Evolutionary conservation across 2,888 invertebrate genomes (phyloP).

Genomic region (Sisyra terminalis): DNA sequence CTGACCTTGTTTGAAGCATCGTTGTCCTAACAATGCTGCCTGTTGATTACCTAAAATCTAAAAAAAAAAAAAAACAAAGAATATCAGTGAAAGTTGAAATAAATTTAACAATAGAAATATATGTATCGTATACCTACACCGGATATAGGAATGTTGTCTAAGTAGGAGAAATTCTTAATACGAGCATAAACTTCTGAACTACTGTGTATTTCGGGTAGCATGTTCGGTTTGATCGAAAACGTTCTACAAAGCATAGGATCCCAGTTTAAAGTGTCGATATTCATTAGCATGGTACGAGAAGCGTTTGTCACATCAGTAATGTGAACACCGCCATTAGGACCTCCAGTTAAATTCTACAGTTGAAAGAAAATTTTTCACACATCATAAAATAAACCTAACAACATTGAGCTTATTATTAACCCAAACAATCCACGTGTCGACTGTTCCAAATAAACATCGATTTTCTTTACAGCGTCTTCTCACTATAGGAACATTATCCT

Average conservation of each 20-base stretch:
- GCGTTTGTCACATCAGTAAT: constrained; percentile 96
- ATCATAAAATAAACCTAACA: constrained; percentile 2
- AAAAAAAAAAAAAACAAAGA: too few relatives aligned
- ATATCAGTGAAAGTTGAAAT: neutral
- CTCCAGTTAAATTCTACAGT: constrained; percentile 51
- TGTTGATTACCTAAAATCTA: constrained; percentile 83
- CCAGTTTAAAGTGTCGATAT: constrained; percentile 81
- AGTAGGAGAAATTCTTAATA: constrained; percentile 42
- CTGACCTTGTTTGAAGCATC: constrained; percentile 75
- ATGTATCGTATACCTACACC: too few relatives aligned
- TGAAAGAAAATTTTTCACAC: constrained; percentile 3
- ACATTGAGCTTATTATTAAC: constrained; percentile 25
- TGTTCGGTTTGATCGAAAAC: constrained; percentile 67
- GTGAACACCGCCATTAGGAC: constrained; percentile 62
- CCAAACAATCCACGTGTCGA: constrained; percentile 98
- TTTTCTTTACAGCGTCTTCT: constrained; percentile 5
- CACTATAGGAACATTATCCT: constrained; percentile 24
- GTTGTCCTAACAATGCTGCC: constrained; percentile 86
- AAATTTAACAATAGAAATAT: constrained; percentile 1
- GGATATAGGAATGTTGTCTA: constrained; percentile 64
- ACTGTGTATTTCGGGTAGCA: constrained; percentile 77
- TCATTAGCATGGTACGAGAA: constrained; percentile 94
- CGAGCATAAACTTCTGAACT: constrained; percentile 85
- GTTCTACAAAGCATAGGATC: constrained; percentile 67
- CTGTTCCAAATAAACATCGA: constrained; percentile 72